phyloP scores from a whole-genome alignment of 2,113 vertebrate genomes.

The Equus przewalskii region DNA sequence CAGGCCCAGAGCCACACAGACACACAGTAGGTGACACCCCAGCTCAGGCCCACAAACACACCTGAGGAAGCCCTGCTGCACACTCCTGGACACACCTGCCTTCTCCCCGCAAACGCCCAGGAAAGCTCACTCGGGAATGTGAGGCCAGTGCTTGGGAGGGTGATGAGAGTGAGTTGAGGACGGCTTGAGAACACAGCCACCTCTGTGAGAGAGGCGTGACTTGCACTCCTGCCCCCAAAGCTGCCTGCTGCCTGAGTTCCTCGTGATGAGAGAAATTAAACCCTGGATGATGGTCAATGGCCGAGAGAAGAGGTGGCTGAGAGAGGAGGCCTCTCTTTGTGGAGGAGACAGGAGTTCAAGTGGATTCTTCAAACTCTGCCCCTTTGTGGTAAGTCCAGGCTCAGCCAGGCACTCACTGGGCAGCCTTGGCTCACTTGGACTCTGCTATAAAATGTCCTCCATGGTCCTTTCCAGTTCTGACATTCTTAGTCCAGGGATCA shows the following conservation, averaged over 20 bases:
- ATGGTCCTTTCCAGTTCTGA: neutral
- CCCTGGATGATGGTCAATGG: neutral
- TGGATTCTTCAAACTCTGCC: neutral
- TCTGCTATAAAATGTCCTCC: constrained; percentile 4
- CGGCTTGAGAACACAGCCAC: neutral
- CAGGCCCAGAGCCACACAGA: neutral
- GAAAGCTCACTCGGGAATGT: neutral
- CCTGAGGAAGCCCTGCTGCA: neutral
- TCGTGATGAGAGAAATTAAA: neutral
- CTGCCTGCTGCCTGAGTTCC: neutral
- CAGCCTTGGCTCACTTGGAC: neutral
- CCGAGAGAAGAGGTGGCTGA: neutral
- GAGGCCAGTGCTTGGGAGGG: neutral
- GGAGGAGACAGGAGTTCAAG: constrained; percentile 7
- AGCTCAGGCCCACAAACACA: neutral
- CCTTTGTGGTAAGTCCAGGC: neutral
- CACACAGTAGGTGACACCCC: no score
- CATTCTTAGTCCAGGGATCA: neutral
- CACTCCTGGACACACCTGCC: neutral
- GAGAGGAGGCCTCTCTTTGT: neutral
- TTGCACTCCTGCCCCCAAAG: neutral
- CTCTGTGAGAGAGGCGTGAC: neutral
- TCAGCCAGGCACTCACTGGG: neutral
- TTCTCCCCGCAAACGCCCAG: neutral
- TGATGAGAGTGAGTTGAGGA: no score